These are phyloP conservation scores for Sebastiscus albofasciatus DNA, from an alignment of 2,797 vertebrate species.

Conservation along the genomic window DNA sequence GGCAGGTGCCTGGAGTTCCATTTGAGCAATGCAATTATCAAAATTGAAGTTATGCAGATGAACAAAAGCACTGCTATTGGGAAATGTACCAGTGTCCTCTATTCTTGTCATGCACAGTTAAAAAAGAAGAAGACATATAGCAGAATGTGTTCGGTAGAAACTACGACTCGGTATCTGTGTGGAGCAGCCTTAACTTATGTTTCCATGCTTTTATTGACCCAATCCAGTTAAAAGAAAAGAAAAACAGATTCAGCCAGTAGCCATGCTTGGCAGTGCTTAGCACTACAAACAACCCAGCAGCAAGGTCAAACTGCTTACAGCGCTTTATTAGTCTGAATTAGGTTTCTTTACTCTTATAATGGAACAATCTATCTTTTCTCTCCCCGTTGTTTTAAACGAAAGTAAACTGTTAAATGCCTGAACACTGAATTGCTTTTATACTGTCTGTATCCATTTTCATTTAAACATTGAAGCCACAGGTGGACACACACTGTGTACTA, in stretches of 20 bases:
- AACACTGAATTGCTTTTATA: slow-evolving; percentile 13
- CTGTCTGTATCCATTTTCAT: not conserved
- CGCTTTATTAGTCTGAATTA: slow-evolving; percentile 54
- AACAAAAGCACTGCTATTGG: slow-evolving; percentile 81
- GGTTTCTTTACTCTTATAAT: slow-evolving; percentile 37
- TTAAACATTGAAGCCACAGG: not conserved
- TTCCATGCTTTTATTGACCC: slow-evolving; percentile 25
- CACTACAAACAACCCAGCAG: slow-evolving; percentile 25
- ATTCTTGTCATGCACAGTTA: slow-evolving; percentile 32
- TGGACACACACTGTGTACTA: not conserved
- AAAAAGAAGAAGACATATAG: slow-evolving; percentile 3
- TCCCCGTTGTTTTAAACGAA: slow-evolving; percentile 33
- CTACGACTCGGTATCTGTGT: slow-evolving; percentile 4
- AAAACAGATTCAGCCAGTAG: slow-evolving; percentile 9
- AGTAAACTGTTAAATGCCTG: slow-evolving; percentile 25
- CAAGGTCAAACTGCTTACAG: slow-evolving; percentile 58
- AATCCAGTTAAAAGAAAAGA: slow-evolving; percentile 25
- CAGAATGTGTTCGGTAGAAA: slow-evolving; percentile 14
- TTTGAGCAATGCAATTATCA: slow-evolving; percentile 82
- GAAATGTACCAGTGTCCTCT: slow-evolving; percentile 61
- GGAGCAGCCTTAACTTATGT: not conserved
- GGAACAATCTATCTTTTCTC: slow-evolving; percentile 31
- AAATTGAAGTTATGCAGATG: slow-evolving; percentile 86
- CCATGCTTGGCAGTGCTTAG: slow-evolving; percentile 1
- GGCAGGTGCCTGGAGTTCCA: slow-evolving; percentile 75